phyloP scores from a whole-genome alignment of 2,888 invertebrate genomes.

The Apotomis turbidana region DNA sequence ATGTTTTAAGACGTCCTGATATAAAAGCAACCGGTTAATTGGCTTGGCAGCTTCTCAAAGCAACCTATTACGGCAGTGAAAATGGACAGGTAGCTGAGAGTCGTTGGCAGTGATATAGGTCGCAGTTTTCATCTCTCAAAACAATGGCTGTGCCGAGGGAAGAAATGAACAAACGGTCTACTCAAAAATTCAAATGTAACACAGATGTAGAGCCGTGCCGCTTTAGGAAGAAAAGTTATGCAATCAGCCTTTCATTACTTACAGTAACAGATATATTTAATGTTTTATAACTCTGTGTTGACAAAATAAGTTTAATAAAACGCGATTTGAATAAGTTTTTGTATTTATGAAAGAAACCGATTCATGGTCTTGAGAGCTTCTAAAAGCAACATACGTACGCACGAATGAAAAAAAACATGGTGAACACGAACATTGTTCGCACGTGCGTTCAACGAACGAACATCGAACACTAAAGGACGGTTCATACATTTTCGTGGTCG shows the following conservation, averaged over 20 bases:
- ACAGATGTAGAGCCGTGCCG: not conserved
- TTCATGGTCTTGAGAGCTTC: no score
- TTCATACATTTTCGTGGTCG: no score
- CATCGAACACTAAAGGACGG: no score
- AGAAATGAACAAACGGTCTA: conserved; percentile 28
- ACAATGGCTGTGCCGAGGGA: conserved; percentile 21
- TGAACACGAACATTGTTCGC: no score
- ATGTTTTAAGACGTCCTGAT: conserved; percentile 8
- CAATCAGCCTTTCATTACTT: not conserved
- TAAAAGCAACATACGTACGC: no score
- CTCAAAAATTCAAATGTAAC: conserved; percentile 35
- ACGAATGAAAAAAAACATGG: no score
- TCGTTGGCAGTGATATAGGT: conserved; percentile 30
- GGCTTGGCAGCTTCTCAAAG: conserved; percentile 25
- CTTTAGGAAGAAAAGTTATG: not conserved
- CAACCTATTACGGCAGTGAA: conserved; percentile 26
- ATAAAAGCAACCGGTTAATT: conserved; percentile 19
- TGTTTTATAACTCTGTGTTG: not conserved
- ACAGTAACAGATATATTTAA: no score
- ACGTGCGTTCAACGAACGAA: no score
- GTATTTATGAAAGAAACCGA: no score
- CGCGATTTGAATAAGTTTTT: no score
- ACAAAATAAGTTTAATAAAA: no score
- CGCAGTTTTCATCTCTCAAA: conserved; percentile 25
- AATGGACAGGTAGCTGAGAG: conserved; percentile 32